These are phyloP conservation scores for Campoletis raptor DNA, from an alignment of 2,888 invertebrate species.

Conservation along the genomic window DNA sequence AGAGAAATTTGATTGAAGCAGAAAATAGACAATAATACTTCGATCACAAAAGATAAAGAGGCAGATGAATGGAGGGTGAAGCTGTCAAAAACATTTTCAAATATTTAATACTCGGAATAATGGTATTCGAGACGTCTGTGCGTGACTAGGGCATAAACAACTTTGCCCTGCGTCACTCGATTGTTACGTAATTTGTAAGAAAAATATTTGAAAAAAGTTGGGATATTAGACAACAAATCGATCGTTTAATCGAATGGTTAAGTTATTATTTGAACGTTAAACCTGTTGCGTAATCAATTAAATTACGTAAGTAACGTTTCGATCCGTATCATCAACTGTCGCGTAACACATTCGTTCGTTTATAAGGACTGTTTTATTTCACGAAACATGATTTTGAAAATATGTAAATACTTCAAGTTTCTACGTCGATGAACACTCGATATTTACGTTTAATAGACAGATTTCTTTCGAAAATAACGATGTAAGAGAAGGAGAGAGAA, in stretches of 20 bases:
- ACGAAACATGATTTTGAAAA: background rate
- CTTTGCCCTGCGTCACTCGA: background rate
- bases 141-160: background rate
- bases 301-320: conserved; percentile 10
- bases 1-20: background rate
- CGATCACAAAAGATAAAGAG: conserved; percentile 3
- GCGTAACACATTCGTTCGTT: background rate
- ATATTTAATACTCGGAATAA: background rate
- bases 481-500: background rate
- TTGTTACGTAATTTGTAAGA: conserved; percentile 40
- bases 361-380: background rate
- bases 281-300: conserved; percentile 18
- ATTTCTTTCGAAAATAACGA: background rate
- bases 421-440: background rate
- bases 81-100: conserved; percentile 37
- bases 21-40: background rate
- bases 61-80: background rate
- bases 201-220: background rate
- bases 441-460: background rate
- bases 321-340: background rate
- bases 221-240: conserved; percentile 3
- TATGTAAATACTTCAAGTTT: background rate
- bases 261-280: background rate
- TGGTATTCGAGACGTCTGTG: conserved; percentile 15
- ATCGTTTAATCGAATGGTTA: conserved; percentile 5